Conservation (phyloP, 2,797 vertebrate genomes). For the Etheostoma perlongum region DNA sequence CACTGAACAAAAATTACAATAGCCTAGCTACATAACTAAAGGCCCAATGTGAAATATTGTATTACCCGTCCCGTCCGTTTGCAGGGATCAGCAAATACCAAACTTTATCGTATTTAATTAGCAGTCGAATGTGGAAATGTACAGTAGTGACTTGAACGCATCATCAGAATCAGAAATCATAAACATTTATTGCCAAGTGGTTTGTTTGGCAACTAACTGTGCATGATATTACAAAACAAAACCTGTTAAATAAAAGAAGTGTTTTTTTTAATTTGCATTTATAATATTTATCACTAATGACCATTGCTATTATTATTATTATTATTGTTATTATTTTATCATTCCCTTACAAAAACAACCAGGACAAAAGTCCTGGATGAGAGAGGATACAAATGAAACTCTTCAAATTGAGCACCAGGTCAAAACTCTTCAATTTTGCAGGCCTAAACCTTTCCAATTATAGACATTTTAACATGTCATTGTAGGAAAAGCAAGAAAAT, state of each 20-base stretch:
- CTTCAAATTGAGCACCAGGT: neutral
- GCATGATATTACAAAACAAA: neutral
- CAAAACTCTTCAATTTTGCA: neutral
- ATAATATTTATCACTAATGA: neutral
- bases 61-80: neutral
- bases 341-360: neutral
- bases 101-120: too few species aligned
- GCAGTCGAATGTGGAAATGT: neutral
- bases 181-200: neutral
- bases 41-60: neutral
- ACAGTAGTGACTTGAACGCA: neutral
- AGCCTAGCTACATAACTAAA: too few species aligned
- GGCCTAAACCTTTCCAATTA: too few species aligned
- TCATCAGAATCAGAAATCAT: slow-evolving; percentile 2
- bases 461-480: neutral
- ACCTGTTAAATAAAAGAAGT: neutral
- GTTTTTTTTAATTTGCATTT: neutral
- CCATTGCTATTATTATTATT: neutral
- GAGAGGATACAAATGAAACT: neutral
- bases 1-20: neutral
- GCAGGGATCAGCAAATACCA: neutral
- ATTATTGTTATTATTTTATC: neutral
- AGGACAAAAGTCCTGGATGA: neutral
- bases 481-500: neutral
- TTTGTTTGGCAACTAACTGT: neutral